Conservation (phyloP, 2,888 invertebrate species). For the Asteroscopus sphinx region DNA sequence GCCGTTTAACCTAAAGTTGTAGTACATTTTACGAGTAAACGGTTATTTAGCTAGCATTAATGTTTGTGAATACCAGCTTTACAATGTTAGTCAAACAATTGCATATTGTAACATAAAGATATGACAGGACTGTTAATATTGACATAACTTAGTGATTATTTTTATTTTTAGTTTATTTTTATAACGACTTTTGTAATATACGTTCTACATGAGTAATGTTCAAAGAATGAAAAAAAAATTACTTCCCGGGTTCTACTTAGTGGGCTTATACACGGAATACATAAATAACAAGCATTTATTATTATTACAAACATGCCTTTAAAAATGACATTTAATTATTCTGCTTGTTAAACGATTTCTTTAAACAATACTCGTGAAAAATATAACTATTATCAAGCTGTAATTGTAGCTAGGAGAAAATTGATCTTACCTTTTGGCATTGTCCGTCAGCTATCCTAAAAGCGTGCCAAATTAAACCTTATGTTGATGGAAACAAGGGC, state of each 20-base stretch:
- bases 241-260: too few species aligned
- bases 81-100: slow-evolving; percentile 9
- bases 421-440: slow-evolving; percentile 27
- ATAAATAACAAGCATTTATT: not conserved
- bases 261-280: not conserved
- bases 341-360: not conserved
- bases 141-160: slow-evolving; percentile 24
- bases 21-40: too few species aligned
- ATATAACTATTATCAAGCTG: slow-evolving; percentile 10
- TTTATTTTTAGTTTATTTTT: slow-evolving; percentile 39
- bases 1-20: too few species aligned
- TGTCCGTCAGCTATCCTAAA: slow-evolving; percentile 30
- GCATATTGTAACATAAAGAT: slow-evolving; percentile 21
- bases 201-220: slow-evolving; percentile 31
- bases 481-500: slow-evolving; percentile 18
- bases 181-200: slow-evolving; percentile 43
- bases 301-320: not conserved
- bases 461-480: slow-evolving; percentile 53
- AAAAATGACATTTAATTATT: not conserved
- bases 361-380: slow-evolving; percentile 26
- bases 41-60: too few species aligned
- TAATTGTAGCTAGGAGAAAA: slow-evolving; percentile 27
- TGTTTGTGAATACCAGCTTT: slow-evolving; percentile 7
- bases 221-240: slow-evolving; percentile 6
- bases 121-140: slow-evolving; percentile 21